Base-by-base conservation (phyloP, 2,113 vertebrate genomes). In the Oenanthe melanoleuca region DNA sequence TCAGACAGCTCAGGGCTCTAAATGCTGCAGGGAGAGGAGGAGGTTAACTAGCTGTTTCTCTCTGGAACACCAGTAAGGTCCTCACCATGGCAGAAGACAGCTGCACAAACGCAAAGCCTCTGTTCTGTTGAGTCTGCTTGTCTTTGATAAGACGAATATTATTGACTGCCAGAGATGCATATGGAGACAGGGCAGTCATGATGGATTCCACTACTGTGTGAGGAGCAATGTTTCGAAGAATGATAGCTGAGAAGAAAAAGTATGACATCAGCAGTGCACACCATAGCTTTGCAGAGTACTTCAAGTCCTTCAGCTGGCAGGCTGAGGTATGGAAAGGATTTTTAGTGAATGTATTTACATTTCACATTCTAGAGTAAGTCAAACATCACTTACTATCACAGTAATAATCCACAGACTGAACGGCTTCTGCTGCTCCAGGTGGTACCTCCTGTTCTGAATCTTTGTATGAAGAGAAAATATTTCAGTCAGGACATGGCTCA, bases 141-240 rank as follows among this genome's bases (percentile, higher is more conserved):
- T 99, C 99, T 97, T 99, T 99, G 97, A 99, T 99, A 83, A 99
- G 99, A 34, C 99, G 98, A 94, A 99, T 99, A 85, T 99, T 99
- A 97, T 98, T 99, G 21, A 99, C 98, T 52, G 99, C 98, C 80
- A 99, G 98, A 88, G 99, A 99, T 6, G 99, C 99, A n/a, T 99
- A 99, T 0, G 99, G 99, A 84, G 99, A 98, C 84, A 99, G 96
- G 5, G 98, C 98, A 33, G 98, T 97, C 98, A 99, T 98, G 89
- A 99, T 99, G 92, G 99, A 99, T 83, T 99, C 99, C 96, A 99
- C 99, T 8, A 99, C 98, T 17, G 99, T 99, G 88, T 99, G 98
- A 31, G 99, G 98, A 93, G 99, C 98, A 70, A 99, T 99, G 97
- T 99, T 99, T 92, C 99, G 98, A 85, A 99, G 97, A 97, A 99